Base-by-base conservation (phyloP, 35 echinoderm and acorn worm species). In the Apostichopus japonicus region DNA sequence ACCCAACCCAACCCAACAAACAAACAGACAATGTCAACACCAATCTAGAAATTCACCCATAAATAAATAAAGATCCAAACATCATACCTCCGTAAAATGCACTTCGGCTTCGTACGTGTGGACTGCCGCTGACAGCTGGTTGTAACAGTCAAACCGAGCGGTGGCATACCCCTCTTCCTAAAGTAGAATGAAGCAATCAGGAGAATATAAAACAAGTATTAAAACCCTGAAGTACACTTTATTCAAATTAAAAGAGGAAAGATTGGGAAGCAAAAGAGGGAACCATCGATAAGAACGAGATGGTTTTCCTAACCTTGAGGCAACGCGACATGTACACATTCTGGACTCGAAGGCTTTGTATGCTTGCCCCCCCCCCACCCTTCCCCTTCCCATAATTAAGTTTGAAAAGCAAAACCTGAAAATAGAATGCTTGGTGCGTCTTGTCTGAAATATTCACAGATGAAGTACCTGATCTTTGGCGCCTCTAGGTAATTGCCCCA, bases 101-200 rank as follows among this genome's bases (percentile, higher is more conserved):
- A 90, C 90, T 90, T 92, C 91, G 72, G 92, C 96, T 56, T 97
- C 96, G 87, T 97, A 92, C 55, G 88, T 95, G 62, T 97, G 92
- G 25, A 93, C 78, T 44, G 93, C 93, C 15, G 78, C 65, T 62
- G 94, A 93, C 14, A 97, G 77, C 79, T 95, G 93, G 62, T 95
- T 87, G 80, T 97, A 97, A 23, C 58, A 11, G 33, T 89, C 86
- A 72, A 89, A 89, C 2, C 86, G 86, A 51, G 86, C 21, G 8
- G 10, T 24, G 2, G 86, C 86, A 22, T 24, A 51, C 6, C 61
- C 86, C 15, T 89, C 86, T 22, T 89, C 86, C 86, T 89, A 24
- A 10, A 73, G 51, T 17, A 17, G n/a, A 61, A 61, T 61, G 24
- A 58, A 24, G 23, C 5, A 84, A 58, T 23, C 6, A 8, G 63